Conservation (phyloP, 2,113 vertebrate genomes). For the Paraplagusia blochii region DNA sequence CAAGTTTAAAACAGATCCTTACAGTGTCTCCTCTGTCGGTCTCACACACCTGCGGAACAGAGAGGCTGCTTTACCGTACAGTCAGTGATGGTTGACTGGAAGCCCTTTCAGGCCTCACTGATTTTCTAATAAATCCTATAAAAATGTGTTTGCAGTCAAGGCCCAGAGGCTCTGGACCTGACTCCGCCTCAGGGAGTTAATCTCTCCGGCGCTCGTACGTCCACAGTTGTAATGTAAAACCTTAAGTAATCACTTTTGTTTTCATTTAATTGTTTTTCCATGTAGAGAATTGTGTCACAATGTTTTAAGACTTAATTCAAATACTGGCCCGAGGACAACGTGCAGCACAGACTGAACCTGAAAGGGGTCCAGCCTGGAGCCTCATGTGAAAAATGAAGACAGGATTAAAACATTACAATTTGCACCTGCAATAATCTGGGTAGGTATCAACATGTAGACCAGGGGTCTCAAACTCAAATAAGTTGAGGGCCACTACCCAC, state of each 20-base stretch:
- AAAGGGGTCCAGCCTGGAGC: too few species aligned
- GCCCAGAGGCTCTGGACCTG: background rate
- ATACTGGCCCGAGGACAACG: background rate
- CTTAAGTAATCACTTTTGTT: too few species aligned
- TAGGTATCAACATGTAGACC: too few species aligned
- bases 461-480: too few species aligned
- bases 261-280: too few species aligned
- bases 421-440: too few species aligned
- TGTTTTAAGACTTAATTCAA: background rate
- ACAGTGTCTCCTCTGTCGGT: slow-evolving; percentile 40
- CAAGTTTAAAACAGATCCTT: slow-evolving; percentile 35
- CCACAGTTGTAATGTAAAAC: too few species aligned
- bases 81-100: slow-evolving; percentile 59
- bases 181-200: background rate
- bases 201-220: background rate
- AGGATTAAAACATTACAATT: too few species aligned
- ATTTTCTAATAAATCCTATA: slow-evolving; percentile 35
- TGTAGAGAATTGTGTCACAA: too few species aligned
- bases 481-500: too few species aligned
- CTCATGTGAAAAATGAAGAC: too few species aligned
- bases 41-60: slow-evolving; percentile 45
- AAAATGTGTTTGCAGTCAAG: background rate
- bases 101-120: slow-evolving; percentile 45
- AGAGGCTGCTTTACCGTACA: slow-evolving; percentile 14
- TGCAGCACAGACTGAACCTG: too few species aligned